Percentiles rank a stretch among this genome's conserved stretches.
These are phyloP conservation scores for Heterodera carotae DNA, from an alignment of 1,140 invertebrate species.

Conservation along the genomic window DNA sequence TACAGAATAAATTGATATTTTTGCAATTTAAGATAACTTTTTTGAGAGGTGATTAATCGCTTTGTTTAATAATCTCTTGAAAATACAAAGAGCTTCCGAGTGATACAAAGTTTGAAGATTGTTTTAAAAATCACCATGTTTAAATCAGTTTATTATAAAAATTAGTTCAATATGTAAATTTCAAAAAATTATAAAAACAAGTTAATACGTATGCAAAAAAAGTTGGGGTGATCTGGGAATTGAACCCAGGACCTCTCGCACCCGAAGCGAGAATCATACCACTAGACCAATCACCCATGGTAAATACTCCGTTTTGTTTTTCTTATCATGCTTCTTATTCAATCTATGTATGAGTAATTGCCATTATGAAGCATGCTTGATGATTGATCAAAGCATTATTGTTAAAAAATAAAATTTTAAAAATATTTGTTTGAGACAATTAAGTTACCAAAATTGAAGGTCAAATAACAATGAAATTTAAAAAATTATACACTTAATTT, in stretches of 20 bases:
- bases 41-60: too few species aligned
- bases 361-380: neutral
- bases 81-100: too few species aligned
- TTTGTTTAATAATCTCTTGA: too few species aligned
- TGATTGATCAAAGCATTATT: neutral
- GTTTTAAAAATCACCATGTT: too few species aligned
- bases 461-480: too few species aligned
- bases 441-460: too few species aligned
- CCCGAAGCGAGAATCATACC: constrained; percentile 70
- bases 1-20: too few species aligned
- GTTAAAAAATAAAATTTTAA: neutral
- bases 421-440: too few species aligned
- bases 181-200: neutral
- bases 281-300: constrained; percentile 66
- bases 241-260: constrained; percentile 67
- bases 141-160: too few species aligned
- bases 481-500: neutral
- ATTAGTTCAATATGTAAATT: too few species aligned
- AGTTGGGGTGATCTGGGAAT: constrained; percentile 7
- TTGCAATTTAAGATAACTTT: too few species aligned
- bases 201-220: neutral
- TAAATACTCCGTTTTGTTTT: neutral
- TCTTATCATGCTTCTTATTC: neutral
- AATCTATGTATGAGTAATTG: neutral
- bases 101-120: too few species aligned